Base-by-base conservation (phyloP, 2,888 invertebrate species). In the Frankliniella fusca region DNA sequence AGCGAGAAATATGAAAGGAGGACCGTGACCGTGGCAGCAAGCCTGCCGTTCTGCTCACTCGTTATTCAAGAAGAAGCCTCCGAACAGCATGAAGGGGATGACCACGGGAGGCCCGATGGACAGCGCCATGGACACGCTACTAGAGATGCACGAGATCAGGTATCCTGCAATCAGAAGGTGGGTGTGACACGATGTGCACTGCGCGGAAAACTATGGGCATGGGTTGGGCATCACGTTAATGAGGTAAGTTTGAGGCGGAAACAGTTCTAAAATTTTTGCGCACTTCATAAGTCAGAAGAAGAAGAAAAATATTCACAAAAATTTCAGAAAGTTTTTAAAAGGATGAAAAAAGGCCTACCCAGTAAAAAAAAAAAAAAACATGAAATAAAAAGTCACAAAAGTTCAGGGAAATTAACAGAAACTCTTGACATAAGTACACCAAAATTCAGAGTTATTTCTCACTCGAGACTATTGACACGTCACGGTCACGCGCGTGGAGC, bases 21-120 rank as follows among this genome's bases (percentile, higher is more conserved):
- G 20, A 70, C 3, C 65, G 15, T n/a, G 27, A 23, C 20, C n/a
- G n/a, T n/a, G n/a, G n/a, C n/a, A n/a, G 50, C n/a, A n/a, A 48
- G 11, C 50, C 38, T 9, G 49, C 38, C 5, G 38, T 2, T 38
- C 38, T 38, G 88, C 91, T 91, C 90, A 95, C 93, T 93, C 94
- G 38, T 94, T 93, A 87, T 98, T 98, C 79, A 98, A 90, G 89
- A 97, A 97, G 90, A 97, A 97, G 80, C 98, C 98, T 83, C 98
- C 98, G 87, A 99, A 98, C 27, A 99, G 90, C 89, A 98, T 90
- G 88, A 98, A 94, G 0, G 98, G 98, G 83, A 98, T 95, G 85
- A 98, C 93, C 83, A 97, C 91, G 8, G 98, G 96, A 0, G 98
- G 97, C 0, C 97, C 96, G 82, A 98, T 91, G 0, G 97, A 95